These are phyloP conservation scores for Xestia xanthographa DNA, from an alignment of 2,888 invertebrate species.

Conservation along the genomic window DNA sequence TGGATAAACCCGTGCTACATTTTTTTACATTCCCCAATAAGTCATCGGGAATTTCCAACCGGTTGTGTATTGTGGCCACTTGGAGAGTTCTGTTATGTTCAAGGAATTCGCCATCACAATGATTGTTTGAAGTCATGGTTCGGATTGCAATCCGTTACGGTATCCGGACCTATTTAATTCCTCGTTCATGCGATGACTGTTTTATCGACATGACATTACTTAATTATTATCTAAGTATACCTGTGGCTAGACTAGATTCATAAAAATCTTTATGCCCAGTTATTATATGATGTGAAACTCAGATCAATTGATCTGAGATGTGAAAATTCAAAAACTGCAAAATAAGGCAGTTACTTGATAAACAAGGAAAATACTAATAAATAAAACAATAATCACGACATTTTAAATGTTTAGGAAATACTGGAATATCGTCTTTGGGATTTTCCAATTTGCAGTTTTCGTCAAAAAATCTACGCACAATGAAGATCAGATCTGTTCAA, in stretches of 20 bases:
- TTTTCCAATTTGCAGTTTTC: background rate
- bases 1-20: conserved; percentile 38
- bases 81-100: conserved; percentile 16
- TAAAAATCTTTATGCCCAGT: conserved; percentile 2
- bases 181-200: conserved; percentile 4
- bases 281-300: conserved; percentile 1
- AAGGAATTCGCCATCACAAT: conserved; percentile 31
- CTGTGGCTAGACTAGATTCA: background rate
- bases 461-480: background rate
- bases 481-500: background rate
- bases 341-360: background rate
- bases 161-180: conserved; percentile 9
- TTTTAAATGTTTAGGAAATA: conserved; percentile 9
- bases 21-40: conserved; percentile 34
- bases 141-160: conserved; percentile 32
- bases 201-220: background rate
- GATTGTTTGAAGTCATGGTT: conserved; percentile 34
- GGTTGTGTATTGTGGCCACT: conserved; percentile 1
- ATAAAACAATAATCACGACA: background rate
- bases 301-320: no score
- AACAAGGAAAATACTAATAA: conserved; percentile 28
- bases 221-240: background rate
- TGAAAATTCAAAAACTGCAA: conserved; percentile 12
- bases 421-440: conserved; percentile 5
- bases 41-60: conserved; percentile 40